A percentile compares a stretch with the other conserved stretches of the same genome.
These are phyloP conservation scores for Stegophylla sp. DNA, from an alignment of 2,888 invertebrate genomes.

Conservation along the genomic window DNA sequence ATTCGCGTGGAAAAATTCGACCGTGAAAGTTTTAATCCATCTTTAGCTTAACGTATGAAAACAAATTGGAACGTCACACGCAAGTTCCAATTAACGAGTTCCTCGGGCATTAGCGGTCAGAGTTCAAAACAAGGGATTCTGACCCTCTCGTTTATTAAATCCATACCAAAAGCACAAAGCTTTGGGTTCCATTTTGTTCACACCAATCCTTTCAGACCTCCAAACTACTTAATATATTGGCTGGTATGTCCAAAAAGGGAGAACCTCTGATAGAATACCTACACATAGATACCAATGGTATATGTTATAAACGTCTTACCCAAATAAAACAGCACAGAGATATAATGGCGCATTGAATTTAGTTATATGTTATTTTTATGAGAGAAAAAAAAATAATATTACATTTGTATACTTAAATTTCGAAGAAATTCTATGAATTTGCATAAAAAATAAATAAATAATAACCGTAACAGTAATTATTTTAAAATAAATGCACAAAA, in stretches of 20 bases:
- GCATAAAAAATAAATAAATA: too few species aligned
- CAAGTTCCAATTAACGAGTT: constrained; percentile 58
- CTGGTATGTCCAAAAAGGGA: constrained; percentile 2
- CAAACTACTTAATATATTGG: constrained; percentile 29
- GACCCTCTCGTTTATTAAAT: constrained; percentile 52
- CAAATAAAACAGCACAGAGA: not conserved
- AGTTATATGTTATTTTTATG: not conserved
- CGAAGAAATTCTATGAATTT: not conserved
- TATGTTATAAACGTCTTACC: not conserved
- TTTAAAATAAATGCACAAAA: not conserved
- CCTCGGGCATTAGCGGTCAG: constrained; percentile 46
- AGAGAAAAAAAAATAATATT: not conserved
- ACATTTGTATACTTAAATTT: not conserved
- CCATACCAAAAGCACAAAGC: constrained; percentile 46
- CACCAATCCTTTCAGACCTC: constrained; percentile 46
- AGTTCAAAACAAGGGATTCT: constrained; percentile 54
- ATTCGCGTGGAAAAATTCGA: not conserved
- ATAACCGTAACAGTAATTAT: not conserved
- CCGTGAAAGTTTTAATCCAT: constrained; percentile 45
- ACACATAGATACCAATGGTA: not conserved
- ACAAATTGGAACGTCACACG: constrained; percentile 54
- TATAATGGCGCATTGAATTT: not conserved
- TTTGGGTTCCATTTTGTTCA: constrained; percentile 43
- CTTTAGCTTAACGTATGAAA: constrained; percentile 34
- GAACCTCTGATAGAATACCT: not conserved